Base-by-base conservation (phyloP, 2,113 vertebrate genomes). In the Cryptomyrus ogoouensis region DNA sequence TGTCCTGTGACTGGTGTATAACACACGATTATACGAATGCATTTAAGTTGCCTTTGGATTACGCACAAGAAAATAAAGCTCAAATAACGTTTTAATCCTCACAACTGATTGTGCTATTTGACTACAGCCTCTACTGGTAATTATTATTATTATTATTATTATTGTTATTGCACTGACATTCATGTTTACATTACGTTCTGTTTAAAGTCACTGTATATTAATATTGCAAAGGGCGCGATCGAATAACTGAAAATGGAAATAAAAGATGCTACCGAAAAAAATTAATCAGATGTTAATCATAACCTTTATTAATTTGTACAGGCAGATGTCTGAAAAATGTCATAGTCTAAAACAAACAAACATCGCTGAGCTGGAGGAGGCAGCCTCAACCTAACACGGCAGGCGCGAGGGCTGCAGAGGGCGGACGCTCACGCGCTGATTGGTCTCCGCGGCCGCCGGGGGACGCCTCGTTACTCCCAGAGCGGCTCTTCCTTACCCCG, bases 401-500 rank as follows among this genome's bases (percentile, higher is more conserved):
- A 35, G 50, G 58, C 27, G 31, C 74, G 58, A 49, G 89, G 53
- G 52, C 47, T 83, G 89, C 52, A 58, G 77, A 77, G 24, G 85
- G 62, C 84, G 24, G 58, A 35, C n/a, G 42, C 50, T 62, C 50
- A 31, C n/a, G 85, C 52, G 49, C 62, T 53, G 89, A 90, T 90
- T 90, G 89, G 89, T 77, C 35, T n/a, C 39, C 84, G 35, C 17
- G 12, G 84, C 39, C 49, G 58, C 3, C 31, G 66, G 70, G 89
- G 13, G 58, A 66, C 84, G 84, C 89, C 62, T 88, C 39, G 58
- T 53, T 88, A 77, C 62, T 77, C 62, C 19, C 62, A 77, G 42
- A 35, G 35, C 89, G 89, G 39, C 58, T 77, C 84, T 90, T 87
- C 84, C 85, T 90, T 87, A 58, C 83, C 77, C 42, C 62, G 35